phyloP scores from a whole-genome alignment of 2,113 vertebrate genomes.

The Cynocephalus volans region DNA sequence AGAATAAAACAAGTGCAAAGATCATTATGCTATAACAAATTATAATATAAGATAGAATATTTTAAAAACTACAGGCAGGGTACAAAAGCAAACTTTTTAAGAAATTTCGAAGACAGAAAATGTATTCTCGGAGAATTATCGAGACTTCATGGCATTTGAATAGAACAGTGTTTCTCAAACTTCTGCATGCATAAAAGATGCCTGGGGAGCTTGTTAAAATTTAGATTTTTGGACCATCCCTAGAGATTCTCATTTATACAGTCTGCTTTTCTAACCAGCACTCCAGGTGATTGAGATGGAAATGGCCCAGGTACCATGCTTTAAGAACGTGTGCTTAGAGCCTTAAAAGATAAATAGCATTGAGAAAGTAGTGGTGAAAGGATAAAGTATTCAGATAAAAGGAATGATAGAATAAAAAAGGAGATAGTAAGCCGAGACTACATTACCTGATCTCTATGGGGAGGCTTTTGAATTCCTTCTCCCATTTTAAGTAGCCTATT shows the following conservation, averaged over 20 bases:
- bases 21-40: slow-evolving; percentile 41
- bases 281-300: neutral
- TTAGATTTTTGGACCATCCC: slow-evolving; percentile 1
- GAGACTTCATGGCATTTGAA: neutral
- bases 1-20: slow-evolving; percentile 22
- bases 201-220: slow-evolving; percentile 34
- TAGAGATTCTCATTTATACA: slow-evolving; percentile 29
- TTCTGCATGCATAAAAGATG: slow-evolving; percentile 28
- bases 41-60: slow-evolving; percentile 40
- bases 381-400: slow-evolving; percentile 39
- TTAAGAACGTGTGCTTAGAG: neutral
- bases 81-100: slow-evolving; percentile 41
- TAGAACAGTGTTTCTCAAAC: slow-evolving; percentile 23
- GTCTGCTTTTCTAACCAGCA: slow-evolving; percentile 14
- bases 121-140: neutral
- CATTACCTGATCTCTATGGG: neutral
- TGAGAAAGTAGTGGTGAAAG: neutral
- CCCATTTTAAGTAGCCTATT: neutral
- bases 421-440: neutral
- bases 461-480: neutral
- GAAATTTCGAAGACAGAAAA: slow-evolving; percentile 13
- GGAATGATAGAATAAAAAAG: neutral
- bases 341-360: slow-evolving; percentile 15
- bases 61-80: slow-evolving; percentile 6
- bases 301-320: neutral